phyloP scores from a whole-genome alignment of 2,113 vertebrate species.

The Sander vitreus region DNA sequence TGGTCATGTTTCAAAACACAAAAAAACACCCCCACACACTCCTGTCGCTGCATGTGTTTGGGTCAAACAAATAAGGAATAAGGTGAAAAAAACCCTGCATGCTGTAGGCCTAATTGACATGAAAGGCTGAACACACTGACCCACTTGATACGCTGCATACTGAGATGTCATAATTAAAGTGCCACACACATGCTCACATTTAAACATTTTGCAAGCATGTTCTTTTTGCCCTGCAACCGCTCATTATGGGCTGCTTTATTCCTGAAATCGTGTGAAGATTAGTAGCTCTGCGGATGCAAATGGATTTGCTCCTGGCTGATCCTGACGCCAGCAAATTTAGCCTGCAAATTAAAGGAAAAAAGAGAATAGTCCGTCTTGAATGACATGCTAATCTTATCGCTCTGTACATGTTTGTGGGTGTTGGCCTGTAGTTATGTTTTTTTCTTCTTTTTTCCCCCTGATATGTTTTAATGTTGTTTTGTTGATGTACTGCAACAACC shows the following conservation, averaged over 20 bases:
- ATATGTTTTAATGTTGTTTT: not conserved
- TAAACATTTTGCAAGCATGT: constrained; percentile 10
- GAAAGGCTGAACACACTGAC: not conserved
- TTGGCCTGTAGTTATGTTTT: not conserved
- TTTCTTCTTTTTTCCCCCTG: too few species aligned
- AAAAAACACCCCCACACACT: too few species aligned
- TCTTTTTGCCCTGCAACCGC: constrained; percentile 41
- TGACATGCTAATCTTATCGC: constrained; percentile 34
- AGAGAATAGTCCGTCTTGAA: constrained; percentile 5
- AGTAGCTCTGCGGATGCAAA: constrained; percentile 45
- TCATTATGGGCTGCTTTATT: constrained; percentile 46
- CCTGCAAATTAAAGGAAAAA: constrained; percentile 16
- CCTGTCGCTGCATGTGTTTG: not conserved
- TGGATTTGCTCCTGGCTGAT: constrained; percentile 43
- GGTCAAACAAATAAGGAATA: constrained; percentile 9
- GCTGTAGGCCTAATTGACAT: not conserved
- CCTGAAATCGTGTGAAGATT: constrained; percentile 39
- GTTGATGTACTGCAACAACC: not conserved
- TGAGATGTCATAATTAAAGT: constrained; percentile 21
- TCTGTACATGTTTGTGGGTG: not conserved
- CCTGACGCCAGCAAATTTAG: constrained; percentile 28
- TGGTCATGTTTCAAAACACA: too few species aligned
- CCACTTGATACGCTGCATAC: constrained; percentile 22
- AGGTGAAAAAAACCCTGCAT: not conserved
- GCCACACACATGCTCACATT: constrained; percentile 28